These are phyloP conservation scores for Panurus biarmicus DNA, from an alignment of 2,113 vertebrate species.

Conservation along the genomic window DNA sequence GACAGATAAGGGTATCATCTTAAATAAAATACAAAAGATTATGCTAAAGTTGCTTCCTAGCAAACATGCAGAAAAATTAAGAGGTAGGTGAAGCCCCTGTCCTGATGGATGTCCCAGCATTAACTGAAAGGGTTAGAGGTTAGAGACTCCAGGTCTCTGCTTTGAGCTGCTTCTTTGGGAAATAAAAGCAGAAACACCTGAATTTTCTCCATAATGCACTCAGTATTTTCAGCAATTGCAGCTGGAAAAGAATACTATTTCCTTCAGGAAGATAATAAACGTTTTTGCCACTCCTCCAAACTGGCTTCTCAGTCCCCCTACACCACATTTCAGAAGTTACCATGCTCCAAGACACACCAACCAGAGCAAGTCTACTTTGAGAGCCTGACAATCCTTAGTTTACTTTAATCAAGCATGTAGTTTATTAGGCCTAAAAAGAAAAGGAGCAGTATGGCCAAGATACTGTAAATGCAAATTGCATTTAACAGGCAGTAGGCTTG, in stretches of 20 bases:
- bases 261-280: background rate
- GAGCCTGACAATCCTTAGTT: background rate
- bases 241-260: background rate
- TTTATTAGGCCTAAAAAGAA: slow-evolving; percentile 6
- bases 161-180: background rate
- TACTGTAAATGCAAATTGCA: slow-evolving; percentile 24
- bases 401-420: background rate
- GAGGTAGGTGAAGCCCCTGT: background rate
- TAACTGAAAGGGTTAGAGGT: background rate
- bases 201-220: background rate
- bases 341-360: slow-evolving; percentile 28
- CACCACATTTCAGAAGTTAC: background rate
- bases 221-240: background rate
- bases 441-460: background rate
- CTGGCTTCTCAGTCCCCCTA: background rate
- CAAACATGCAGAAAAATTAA: background rate
- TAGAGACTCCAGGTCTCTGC: background rate
- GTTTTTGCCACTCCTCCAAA: background rate
- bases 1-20: background rate
- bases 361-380: background rate
- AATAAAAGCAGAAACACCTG: background rate
- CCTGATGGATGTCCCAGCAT: background rate
- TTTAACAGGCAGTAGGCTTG: slow-evolving; percentile 5
- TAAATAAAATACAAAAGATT: background rate
- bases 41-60: background rate